These are phyloP conservation scores for Enteromius argenteus DNA, from an alignment of 2,797 vertebrate species.

Conservation along the genomic window DNA sequence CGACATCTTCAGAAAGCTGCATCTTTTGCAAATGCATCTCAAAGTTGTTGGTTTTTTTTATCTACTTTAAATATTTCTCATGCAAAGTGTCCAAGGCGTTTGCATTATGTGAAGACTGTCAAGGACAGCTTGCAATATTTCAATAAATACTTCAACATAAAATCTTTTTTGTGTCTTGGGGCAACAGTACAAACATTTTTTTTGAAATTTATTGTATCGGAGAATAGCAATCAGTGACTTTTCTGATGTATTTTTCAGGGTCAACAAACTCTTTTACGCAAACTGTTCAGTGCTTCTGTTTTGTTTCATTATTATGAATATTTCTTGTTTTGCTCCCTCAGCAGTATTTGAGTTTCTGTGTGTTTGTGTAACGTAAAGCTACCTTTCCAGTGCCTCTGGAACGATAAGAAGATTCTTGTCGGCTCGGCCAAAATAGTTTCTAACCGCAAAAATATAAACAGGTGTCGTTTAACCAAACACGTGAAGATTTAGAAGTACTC, in stretches of 20 bases:
- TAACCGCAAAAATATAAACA: conserved; percentile 52
- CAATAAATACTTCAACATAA: too few species aligned
- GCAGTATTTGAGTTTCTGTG: conserved; percentile 20
- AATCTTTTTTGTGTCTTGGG: neutral
- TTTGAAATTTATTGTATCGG: neutral
- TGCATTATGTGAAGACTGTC: neutral
- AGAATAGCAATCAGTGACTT: neutral
- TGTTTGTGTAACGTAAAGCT: conserved; percentile 37
- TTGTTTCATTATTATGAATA: conserved; percentile 15
- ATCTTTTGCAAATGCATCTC: neutral
- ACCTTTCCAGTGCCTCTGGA: conserved; percentile 35
- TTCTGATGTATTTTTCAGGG: neutral
- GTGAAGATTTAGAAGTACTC: conserved; percentile 40
- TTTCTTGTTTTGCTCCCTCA: conserved; percentile 9
- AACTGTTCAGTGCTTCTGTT: neutral
- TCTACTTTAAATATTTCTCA: neutral
- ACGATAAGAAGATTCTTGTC: conserved; percentile 48
- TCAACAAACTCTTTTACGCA: neutral
- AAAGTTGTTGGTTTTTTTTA: neutral
- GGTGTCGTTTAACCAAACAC: conserved; percentile 48
- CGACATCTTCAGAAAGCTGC: neutral
- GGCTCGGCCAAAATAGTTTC: conserved; percentile 41
- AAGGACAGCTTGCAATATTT: neutral
- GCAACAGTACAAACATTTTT: too few species aligned
- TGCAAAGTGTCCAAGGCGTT: neutral